Evolutionary conservation across 1,140 invertebrate genomes (phyloP).

Genomic region (Eubasilissa regina): DNA sequence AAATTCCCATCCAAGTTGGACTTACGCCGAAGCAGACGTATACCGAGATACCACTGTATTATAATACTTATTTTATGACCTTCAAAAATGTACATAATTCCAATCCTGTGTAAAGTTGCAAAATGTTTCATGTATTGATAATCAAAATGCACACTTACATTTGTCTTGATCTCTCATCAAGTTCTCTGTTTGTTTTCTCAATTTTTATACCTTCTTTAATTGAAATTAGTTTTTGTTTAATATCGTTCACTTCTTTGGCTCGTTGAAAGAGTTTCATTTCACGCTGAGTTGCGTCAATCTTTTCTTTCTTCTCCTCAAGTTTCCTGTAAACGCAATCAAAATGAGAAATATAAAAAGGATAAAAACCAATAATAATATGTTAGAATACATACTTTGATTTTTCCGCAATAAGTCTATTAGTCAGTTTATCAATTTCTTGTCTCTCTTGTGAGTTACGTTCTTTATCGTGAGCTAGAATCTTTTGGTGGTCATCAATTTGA

Average conservation of each 20-base stretch:
- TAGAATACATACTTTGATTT: background rate
- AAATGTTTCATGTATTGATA: background rate
- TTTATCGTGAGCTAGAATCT: background rate
- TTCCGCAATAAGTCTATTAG: constrained; percentile 8
- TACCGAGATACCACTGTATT: no score
- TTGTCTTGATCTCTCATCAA: constrained; percentile 31
- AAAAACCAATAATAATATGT: background rate
- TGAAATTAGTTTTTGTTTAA: constrained; percentile 19
- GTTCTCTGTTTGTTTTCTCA: constrained; percentile 30
- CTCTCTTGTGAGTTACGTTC: constrained; percentile 7
- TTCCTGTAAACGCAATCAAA: constrained; percentile 30
- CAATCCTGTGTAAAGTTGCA: no score
- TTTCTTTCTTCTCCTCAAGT: constrained; percentile 27
- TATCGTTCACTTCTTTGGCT: constrained; percentile 38
- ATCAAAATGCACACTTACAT: constrained; percentile 27
- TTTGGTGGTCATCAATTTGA: constrained; percentile 6
- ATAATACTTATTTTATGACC: no score
- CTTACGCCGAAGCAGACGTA: no score
- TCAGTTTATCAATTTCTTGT: constrained; percentile 29
- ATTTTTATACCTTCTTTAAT: constrained; percentile 37
- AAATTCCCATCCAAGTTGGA: no score
- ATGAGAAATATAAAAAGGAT: background rate
- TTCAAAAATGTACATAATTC: no score
- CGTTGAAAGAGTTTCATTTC: constrained; percentile 48
- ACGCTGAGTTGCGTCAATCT: background rate